A percentile compares a stretch with the other conserved stretches of the same genome.
These are phyloP conservation scores for Marronus borbonicus DNA, from an alignment of 2,888 invertebrate species.

Conservation along the genomic window DNA sequence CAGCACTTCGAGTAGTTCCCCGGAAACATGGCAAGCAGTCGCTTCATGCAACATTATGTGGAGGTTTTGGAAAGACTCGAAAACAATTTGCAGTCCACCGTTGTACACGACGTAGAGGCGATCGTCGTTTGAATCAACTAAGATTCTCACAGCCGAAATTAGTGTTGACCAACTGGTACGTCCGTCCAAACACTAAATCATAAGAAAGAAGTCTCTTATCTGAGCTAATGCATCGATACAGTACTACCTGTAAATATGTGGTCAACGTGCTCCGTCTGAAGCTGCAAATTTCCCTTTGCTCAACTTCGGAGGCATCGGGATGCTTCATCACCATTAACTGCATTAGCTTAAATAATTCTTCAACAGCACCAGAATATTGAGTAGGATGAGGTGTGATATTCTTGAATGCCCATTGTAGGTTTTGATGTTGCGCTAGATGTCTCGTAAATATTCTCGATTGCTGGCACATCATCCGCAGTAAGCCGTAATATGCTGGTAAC, in stretches of 20 bases:
- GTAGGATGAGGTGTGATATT: slow-evolving; percentile 97
- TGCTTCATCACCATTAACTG: slow-evolving; percentile 90
- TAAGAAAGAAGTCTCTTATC: not conserved
- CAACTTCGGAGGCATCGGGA: slow-evolving; percentile 83
- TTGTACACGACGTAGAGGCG: slow-evolving; percentile 91
- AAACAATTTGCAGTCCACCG: slow-evolving; percentile 86
- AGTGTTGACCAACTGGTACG: slow-evolving; percentile 95
- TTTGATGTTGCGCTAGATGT: slow-evolving; percentile 92
- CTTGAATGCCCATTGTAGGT: slow-evolving; percentile 97
- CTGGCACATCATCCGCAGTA: slow-evolving; percentile 91
- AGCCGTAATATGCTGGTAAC: slow-evolving; percentile 93
- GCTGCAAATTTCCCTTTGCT: slow-evolving; percentile 86
- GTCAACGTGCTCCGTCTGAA: slow-evolving; percentile 89
- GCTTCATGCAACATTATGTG: slow-evolving; percentile 96
- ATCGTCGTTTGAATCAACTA: slow-evolving; percentile 93
- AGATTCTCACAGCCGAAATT: slow-evolving; percentile 89
- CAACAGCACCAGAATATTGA: slow-evolving; percentile 92
- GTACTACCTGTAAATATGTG: slow-evolving; percentile 84
- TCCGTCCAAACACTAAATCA: slow-evolving; percentile 84
- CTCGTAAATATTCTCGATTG: slow-evolving; percentile 90
- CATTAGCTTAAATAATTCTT: slow-evolving; percentile 93
- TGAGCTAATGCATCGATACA: too few species aligned
- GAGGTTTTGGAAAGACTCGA: slow-evolving; percentile 89
- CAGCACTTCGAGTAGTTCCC: slow-evolving; percentile 88
- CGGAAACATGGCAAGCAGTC: slow-evolving; percentile 88